Conservation (phyloP, 1,140 invertebrate species). For the Brachionus rotundiformis region DNA sequence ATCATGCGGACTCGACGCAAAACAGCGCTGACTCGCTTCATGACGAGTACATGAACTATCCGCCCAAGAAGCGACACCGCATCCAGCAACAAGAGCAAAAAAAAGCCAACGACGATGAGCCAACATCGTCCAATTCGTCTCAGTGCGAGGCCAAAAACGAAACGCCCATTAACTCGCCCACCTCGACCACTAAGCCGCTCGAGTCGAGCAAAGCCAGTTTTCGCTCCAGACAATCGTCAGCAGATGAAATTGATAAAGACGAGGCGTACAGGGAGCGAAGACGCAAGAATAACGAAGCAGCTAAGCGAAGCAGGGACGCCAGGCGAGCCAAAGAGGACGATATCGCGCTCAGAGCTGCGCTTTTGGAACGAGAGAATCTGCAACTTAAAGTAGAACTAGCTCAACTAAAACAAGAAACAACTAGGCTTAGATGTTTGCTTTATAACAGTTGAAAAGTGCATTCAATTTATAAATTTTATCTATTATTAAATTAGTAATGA, state of each 20-base stretch:
- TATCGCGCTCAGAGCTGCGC: constrained; percentile 81
- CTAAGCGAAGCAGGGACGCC: constrained; percentile 86
- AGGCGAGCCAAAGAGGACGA: constrained; percentile 86
- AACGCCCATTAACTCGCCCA: neutral
- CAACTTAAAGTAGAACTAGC: constrained; percentile 71
- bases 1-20: constrained; percentile 24
- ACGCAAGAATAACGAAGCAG: constrained; percentile 90
- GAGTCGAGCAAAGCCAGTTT: neutral
- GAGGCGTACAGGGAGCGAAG: constrained; percentile 81
- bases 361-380: constrained; percentile 78
- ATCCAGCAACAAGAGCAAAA: neutral
- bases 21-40: neutral
- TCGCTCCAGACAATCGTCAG: neutral
- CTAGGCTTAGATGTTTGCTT: constrained; percentile 52
- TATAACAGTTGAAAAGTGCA: constrained; percentile 17
- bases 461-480: neutral
- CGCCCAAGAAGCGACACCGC: constrained; percentile 41
- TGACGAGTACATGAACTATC: constrained; percentile 32
- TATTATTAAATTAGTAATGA: neutral
- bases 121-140: constrained; percentile 5
- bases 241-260: constrained; percentile 68
- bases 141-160: neutral
- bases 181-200: neutral
- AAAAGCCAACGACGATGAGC: neutral
- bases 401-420: constrained; percentile 69